Conservation (phyloP, 1,140 invertebrate genomes). For the Aporrectodea caliginosa region DNA sequence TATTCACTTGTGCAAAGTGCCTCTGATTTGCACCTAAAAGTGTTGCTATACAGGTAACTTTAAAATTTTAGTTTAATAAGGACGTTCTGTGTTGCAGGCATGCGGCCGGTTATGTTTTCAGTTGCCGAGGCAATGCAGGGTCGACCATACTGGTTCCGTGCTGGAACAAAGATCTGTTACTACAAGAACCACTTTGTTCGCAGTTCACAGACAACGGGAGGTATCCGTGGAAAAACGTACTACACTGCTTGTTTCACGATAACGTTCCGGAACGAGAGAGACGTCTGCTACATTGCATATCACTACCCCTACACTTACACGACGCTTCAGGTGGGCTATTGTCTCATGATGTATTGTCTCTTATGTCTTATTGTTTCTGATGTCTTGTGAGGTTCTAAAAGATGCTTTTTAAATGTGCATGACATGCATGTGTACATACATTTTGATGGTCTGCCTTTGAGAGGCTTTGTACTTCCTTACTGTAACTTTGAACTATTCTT, state of each 20-base stretch:
- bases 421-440: too few relatives aligned
- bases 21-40: too few relatives aligned
- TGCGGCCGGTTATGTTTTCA: constrained; percentile 87
- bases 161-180: constrained; percentile 76
- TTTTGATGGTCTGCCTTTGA: too few relatives aligned
- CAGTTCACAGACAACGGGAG: constrained; percentile 54
- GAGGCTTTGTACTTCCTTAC: too few relatives aligned
- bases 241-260: constrained; percentile 91
- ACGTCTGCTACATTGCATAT: constrained; percentile 90
- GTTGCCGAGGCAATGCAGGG: constrained; percentile 67
- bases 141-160: constrained; percentile 68
- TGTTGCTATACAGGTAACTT: too few relatives aligned
- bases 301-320: constrained; percentile 96
- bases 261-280: constrained; percentile 81
- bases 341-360: background rate
- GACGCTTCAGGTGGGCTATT: constrained; percentile 58
- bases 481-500: too few relatives aligned
- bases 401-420: too few relatives aligned
- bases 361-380: too few relatives aligned
- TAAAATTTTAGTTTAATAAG: too few relatives aligned
- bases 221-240: constrained; percentile 60
- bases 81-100: too few relatives aligned
- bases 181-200: constrained; percentile 60
- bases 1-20: too few relatives aligned
- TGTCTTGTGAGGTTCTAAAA: too few relatives aligned